Evolutionary conservation across 1,140 invertebrate species (phyloP).

Genomic region (Varroa destructor): DNA sequence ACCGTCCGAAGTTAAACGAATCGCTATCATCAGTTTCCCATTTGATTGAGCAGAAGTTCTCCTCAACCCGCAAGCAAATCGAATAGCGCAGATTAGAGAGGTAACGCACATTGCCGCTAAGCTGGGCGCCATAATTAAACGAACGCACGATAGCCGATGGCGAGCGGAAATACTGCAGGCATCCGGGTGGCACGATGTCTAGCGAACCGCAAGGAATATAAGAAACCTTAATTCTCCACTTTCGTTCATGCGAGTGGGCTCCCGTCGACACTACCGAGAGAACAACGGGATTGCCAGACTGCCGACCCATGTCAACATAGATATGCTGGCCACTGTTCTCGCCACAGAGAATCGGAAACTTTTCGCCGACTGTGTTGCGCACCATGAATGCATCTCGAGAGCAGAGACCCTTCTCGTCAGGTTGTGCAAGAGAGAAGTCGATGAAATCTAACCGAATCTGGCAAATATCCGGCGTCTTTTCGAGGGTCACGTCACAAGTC

Average conservation of each 20-base stretch:
- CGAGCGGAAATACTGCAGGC: conserved; percentile 35
- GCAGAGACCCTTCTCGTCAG: conserved; percentile 57
- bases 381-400: conserved; percentile 55
- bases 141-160: neutral
- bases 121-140: conserved; percentile 23
- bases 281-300: conserved; percentile 51
- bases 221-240: conserved; percentile 43
- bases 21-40: conserved; percentile 36
- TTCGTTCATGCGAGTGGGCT: conserved; percentile 34
- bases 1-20: conserved; percentile 35
- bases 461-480: conserved; percentile 53
- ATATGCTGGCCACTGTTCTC: conserved; percentile 64
- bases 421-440: conserved; percentile 56
- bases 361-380: conserved; percentile 50
- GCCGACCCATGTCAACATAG: conserved; percentile 59
- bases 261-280: conserved; percentile 35
- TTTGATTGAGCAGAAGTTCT: conserved; percentile 67
- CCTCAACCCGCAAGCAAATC: conserved; percentile 64
- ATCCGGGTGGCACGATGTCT: conserved; percentile 39
- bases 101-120: conserved; percentile 50
- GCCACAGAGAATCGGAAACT: conserved; percentile 57
- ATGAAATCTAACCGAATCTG: conserved; percentile 65
- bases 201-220: conserved; percentile 59
- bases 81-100: conserved; percentile 77
- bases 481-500: conserved; percentile 55